A percentile compares a stretch with the other conserved stretches of the same genome.
phyloP scores from a whole-genome alignment of 2,797 vertebrate species.

The Anomalospiza imberbis region DNA sequence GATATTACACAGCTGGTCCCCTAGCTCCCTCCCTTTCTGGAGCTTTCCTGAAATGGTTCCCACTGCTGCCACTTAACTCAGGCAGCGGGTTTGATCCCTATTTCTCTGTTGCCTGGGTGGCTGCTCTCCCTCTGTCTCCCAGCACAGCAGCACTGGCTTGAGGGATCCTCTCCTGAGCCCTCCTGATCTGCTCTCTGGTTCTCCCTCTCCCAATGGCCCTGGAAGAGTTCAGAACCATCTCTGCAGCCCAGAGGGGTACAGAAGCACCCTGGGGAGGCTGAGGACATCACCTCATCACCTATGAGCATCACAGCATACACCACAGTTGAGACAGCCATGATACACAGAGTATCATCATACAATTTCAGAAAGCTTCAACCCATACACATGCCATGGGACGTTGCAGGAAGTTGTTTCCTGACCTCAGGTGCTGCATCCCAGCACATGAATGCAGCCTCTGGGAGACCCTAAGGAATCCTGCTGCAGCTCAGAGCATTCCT shows the following conservation, averaged over 20 bases:
- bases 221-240: background rate
- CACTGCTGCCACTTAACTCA: accelerated
- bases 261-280: background rate
- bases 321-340: no score
- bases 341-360: no score
- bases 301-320: no score
- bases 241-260: accelerated
- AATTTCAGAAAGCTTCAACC: no score
- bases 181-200: accelerated
- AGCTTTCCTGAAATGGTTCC: background rate
- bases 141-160: accelerated
- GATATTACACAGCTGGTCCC: background rate
- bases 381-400: accelerated
- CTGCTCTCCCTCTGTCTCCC: background rate
- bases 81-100: background rate
- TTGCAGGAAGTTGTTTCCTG: background rate
- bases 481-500: no score
- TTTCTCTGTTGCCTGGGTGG: accelerated
- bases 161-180: accelerated
- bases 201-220: accelerated
- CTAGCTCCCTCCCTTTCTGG: background rate
- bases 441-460: background rate
- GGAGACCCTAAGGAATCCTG: background rate
- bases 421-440: background rate
- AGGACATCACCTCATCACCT: accelerated